phyloP scores from a whole-genome alignment of 2,888 invertebrate species.

The Bunonema sp. region DNA sequence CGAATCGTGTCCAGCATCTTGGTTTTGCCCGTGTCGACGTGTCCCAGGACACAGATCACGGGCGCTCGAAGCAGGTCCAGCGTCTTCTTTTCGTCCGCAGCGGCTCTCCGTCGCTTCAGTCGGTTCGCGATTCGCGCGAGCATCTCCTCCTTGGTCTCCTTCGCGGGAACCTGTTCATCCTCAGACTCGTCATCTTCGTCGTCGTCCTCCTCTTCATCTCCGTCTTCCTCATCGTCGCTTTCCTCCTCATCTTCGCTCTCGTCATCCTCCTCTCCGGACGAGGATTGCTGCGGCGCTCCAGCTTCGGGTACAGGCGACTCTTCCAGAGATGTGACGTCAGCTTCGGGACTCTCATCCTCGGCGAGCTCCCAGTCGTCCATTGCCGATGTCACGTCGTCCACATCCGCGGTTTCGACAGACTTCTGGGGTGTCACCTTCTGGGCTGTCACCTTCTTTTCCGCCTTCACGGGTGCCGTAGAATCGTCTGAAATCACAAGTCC shows the following conservation, averaged over 20 bases:
- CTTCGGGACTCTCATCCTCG: slow-evolving; percentile 44
- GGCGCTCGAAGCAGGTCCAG: slow-evolving; percentile 70
- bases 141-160: slow-evolving; percentile 62
- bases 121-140: slow-evolving; percentile 60
- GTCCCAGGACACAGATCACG: slow-evolving; percentile 92
- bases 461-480: slow-evolving; percentile 23
- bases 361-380: slow-evolving; percentile 45
- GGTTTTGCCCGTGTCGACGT: slow-evolving; percentile 98
- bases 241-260: slow-evolving; percentile 22
- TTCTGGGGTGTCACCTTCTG: slow-evolving; percentile 14
- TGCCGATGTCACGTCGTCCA: too few relatives aligned
- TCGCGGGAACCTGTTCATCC: slow-evolving; percentile 49
- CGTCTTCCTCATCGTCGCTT: slow-evolving; percentile 44
- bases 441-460: slow-evolving; percentile 42
- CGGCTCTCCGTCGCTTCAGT: slow-evolving; percentile 60
- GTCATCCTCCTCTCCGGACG: not conserved
- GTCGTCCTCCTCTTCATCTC: slow-evolving; percentile 48
- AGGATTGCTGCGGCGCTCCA: not conserved
- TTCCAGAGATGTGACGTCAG: slow-evolving; percentile 5
- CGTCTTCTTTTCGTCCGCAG: slow-evolving; percentile 57
- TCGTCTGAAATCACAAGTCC: not conserved
- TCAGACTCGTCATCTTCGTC: slow-evolving; percentile 38
- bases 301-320: not conserved
- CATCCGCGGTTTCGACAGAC: slow-evolving; percentile 3
- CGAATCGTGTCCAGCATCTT: slow-evolving; percentile 81